A percentile compares a stretch with the other conserved stretches of the same genome.
These are phyloP conservation scores for Aplidium turbinatum DNA, from an alignment of 23 tunicate species.

Conservation along the genomic window DNA sequence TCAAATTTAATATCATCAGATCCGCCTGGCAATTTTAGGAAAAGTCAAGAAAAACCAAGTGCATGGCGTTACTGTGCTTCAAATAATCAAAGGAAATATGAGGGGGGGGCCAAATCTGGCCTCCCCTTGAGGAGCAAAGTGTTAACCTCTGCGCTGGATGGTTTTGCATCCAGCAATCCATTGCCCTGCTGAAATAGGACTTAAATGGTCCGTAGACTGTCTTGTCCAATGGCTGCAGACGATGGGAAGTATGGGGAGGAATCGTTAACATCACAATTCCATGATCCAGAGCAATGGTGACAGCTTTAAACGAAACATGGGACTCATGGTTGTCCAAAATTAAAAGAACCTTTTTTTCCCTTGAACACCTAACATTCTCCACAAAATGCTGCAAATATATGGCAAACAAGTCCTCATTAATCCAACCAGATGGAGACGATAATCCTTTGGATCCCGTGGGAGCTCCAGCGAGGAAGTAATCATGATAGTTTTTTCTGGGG, in stretches of 20 bases:
- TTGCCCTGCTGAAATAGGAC: slow-evolving; percentile 3
- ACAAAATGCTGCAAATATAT: slow-evolving; percentile 11
- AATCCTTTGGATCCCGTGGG: slow-evolving; percentile 18
- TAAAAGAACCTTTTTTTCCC: neutral
- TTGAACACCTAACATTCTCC: neutral
- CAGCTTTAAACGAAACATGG: slow-evolving; percentile 3
- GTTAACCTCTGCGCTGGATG: too few relatives aligned
- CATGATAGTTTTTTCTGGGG: slow-evolving; percentile 1
- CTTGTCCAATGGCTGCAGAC: slow-evolving; percentile 5
- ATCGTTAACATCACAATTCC: slow-evolving; percentile 24
- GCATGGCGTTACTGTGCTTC: too few relatives aligned
- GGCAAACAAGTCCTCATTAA: slow-evolving; percentile 3
- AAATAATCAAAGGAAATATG: too few relatives aligned
- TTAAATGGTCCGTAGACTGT: slow-evolving; percentile 13
- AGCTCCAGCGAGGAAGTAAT: neutral
- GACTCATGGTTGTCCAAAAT: slow-evolving; percentile 11
- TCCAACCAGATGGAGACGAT: slow-evolving; percentile 12
- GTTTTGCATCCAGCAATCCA: slow-evolving; percentile 6
- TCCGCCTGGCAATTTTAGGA: too few relatives aligned
- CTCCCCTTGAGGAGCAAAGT: too few relatives aligned
- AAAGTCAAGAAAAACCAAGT: too few relatives aligned
- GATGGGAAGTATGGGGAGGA: slow-evolving; percentile 8
- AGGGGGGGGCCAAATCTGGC: too few relatives aligned
- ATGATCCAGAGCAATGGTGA: neutral
- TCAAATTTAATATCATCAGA: too few relatives aligned